Percentiles rank a stretch among this genome's conserved stretches.
Evolutionary conservation across 2,797 vertebrate genomes (phyloP).

Genomic region (Antrozous pallidus): DNA sequence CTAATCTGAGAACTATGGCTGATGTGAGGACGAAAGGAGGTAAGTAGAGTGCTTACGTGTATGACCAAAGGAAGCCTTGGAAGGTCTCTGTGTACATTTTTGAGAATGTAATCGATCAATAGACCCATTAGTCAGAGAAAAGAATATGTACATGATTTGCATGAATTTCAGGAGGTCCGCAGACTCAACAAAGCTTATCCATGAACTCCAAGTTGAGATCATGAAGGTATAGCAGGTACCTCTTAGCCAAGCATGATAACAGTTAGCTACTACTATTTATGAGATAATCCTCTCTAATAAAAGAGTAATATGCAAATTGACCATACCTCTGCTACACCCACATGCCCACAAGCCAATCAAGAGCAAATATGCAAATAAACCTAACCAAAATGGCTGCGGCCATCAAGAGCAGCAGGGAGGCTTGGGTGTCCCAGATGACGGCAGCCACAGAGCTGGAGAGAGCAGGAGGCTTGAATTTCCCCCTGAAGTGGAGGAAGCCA

Average conservation of each 20-base stretch:
- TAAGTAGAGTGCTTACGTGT: background rate
- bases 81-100: background rate
- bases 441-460: too few species aligned
- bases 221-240: background rate
- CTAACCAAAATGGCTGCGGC: too few species aligned
- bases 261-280: background rate
- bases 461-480: too few species aligned
- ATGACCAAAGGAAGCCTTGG: too few species aligned
- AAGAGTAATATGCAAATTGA: too few species aligned
- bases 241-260: background rate
- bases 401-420: too few species aligned
- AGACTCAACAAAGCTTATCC: background rate
- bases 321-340: too few species aligned
- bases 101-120: background rate
- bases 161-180: background rate
- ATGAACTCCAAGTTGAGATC: background rate
- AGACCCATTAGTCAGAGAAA: background rate
- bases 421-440: too few species aligned
- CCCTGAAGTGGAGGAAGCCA: too few species aligned
- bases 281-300: too few species aligned
- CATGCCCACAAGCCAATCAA: too few species aligned
- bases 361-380: too few species aligned
- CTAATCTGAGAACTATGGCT: background rate
- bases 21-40: background rate
- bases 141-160: background rate